Percentiles rank a stretch among this genome's conserved stretches.
These are phyloP conservation scores for Parauchenoglanis punctatus DNA, from an alignment of 2,797 vertebrate genomes.

Conservation along the genomic window DNA sequence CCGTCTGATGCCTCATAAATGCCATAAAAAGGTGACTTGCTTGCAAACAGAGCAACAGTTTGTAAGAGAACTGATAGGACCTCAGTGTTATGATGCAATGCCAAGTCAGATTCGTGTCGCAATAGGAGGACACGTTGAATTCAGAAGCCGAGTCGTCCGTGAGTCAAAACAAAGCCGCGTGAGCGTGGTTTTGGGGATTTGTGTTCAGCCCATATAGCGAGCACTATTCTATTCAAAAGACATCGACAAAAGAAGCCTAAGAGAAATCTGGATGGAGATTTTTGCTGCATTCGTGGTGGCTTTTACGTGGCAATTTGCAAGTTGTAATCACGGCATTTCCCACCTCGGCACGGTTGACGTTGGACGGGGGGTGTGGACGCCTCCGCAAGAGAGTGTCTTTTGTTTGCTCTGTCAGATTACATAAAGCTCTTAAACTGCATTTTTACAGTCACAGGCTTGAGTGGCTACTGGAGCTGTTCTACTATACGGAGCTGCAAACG, in stretches of 20 bases:
- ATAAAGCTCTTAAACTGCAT: not conserved
- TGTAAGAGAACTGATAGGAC: not conserved
- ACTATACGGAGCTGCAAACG: not conserved
- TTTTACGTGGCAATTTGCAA: not conserved
- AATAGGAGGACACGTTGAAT: not conserved
- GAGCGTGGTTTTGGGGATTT: slow-evolving; percentile 9
- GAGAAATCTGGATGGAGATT: not conserved
- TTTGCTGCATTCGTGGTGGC: not conserved
- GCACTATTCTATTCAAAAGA: not conserved
- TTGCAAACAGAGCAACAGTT: not conserved
- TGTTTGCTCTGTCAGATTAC: not conserved
- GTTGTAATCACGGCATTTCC: not conserved
- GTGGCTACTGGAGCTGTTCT: not conserved
- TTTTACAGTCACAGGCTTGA: not conserved
- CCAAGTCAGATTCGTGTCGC: not conserved
- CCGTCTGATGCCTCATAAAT: not conserved
- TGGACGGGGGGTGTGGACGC: not conserved
- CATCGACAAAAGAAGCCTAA: not conserved
- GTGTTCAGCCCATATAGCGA: not conserved
- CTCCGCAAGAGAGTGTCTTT: not conserved
- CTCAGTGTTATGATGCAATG: not conserved
- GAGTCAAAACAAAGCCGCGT: slow-evolving; percentile 16
- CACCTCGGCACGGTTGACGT: not conserved
- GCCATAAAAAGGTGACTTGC: not conserved
- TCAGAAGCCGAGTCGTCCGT: not conserved